Conservation (phyloP, 2,888 invertebrate species). For the Erebia epiphron region DNA sequence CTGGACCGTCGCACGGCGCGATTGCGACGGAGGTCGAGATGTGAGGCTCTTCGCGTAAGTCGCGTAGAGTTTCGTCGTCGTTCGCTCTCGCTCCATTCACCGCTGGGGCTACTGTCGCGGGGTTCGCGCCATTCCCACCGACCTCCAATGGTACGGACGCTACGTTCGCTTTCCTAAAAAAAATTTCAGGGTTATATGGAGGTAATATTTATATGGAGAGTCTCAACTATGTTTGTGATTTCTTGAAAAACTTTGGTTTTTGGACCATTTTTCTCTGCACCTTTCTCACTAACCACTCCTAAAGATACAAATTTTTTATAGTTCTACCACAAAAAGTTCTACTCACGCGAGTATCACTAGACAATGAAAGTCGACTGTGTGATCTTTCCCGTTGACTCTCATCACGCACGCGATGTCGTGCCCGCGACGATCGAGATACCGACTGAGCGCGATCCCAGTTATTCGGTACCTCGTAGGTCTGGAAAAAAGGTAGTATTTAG, state of each 20-base stretch:
- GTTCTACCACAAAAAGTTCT: neutral
- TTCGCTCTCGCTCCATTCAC: conserved; percentile 63
- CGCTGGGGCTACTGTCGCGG: conserved; percentile 66
- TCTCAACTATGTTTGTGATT: neutral
- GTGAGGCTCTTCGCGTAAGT: conserved; percentile 71
- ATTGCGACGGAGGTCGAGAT: conserved; percentile 66
- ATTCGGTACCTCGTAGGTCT: conserved; percentile 78
- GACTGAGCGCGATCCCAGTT: conserved; percentile 65
- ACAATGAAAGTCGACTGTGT: conserved; percentile 85
- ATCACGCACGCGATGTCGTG: conserved; percentile 66
- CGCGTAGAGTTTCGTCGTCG: conserved; percentile 41
- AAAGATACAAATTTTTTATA: neutral
- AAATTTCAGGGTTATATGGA: neutral
- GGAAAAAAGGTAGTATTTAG: conserved; percentile 27
- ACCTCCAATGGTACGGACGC: conserved; percentile 56
- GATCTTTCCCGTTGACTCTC: conserved; percentile 81
- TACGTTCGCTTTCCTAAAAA: conserved; percentile 70
- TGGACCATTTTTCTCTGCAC: neutral
- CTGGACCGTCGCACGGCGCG: conserved; percentile 58
- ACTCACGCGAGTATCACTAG: conserved; percentile 86
- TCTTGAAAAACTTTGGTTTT: too few relatives aligned
- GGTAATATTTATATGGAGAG: neutral
- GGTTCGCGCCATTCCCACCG: conserved; percentile 72
- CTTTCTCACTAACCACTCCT: neutral
- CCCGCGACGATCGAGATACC: conserved; percentile 60